Evolutionary conservation across 2,797 vertebrate species (phyloP).

Genomic region (Lagorchestes hirsutus): DNA sequence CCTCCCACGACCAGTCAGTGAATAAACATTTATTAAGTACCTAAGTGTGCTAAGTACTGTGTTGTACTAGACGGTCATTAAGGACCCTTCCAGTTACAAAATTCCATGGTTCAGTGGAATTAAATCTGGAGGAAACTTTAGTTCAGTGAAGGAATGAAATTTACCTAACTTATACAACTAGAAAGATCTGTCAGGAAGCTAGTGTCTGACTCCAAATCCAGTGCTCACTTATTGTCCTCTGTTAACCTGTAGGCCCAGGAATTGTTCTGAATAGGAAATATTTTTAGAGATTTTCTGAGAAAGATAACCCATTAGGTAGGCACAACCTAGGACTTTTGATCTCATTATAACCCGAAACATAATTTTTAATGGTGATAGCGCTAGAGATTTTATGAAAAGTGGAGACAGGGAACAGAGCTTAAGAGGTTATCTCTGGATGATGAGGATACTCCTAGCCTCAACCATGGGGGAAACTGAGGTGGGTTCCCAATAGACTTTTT

Average conservation of each 20-base stretch:
- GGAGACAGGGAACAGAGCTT: neutral
- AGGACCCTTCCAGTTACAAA: neutral
- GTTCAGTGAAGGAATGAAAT: neutral
- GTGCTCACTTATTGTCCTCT: neutral
- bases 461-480: neutral
- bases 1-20: neutral
- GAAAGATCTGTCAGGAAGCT: neutral
- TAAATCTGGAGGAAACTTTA: neutral
- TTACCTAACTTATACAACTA: neutral
- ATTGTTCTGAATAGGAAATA: slow-evolving; percentile 26
- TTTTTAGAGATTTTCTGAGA: slow-evolving; percentile 15
- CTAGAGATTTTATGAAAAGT: slow-evolving; percentile 21
- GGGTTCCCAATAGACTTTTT: neutral
- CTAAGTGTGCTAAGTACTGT: neutral
- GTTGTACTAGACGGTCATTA: neutral
- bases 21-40: neutral
- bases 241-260: neutral
- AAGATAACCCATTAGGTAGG: neutral
- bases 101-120: neutral
- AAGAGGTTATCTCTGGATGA: neutral
- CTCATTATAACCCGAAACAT: neutral
- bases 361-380: neutral
- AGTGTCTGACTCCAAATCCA: neutral
- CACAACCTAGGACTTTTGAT: neutral
- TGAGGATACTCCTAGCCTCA: neutral